phyloP scores from a whole-genome alignment of 2,113 vertebrate species.

The Chrysemys picta region DNA sequence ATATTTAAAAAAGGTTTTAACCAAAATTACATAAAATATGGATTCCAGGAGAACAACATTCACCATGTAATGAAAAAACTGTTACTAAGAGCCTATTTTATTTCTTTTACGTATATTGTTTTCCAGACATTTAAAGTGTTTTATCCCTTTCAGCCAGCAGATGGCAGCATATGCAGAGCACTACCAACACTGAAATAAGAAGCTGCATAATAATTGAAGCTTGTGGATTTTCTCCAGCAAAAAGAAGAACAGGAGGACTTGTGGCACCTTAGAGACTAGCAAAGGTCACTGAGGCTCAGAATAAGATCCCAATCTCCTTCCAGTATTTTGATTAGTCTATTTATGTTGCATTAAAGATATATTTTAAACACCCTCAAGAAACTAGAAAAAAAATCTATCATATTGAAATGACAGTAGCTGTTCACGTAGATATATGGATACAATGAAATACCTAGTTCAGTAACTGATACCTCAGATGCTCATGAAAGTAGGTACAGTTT shows the following conservation, averaged over 20 bases:
- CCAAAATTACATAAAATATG: background rate
- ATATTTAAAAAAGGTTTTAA: background rate
- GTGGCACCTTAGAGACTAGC: too few species aligned
- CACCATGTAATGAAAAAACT: background rate
- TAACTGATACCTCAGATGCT: background rate
- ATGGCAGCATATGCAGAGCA: conserved; percentile 50
- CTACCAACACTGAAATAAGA: background rate
- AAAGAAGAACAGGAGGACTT: too few species aligned
- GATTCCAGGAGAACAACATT: background rate
- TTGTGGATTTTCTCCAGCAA: background rate
- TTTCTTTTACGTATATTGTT: background rate
- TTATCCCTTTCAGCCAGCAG: conserved; percentile 11
- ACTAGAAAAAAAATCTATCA: background rate
- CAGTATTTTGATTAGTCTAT: background rate
- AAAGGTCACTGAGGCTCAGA: background rate
- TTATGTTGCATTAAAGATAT: background rate
- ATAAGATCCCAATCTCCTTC: background rate
- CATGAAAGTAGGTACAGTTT: background rate
- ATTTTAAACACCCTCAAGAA: background rate
- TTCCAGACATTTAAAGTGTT: background rate
- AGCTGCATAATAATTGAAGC: background rate
- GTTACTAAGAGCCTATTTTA: background rate
- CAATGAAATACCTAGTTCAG: background rate
- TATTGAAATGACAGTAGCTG: background rate
- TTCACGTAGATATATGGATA: background rate